phyloP scores from a whole-genome alignment of 1,140 invertebrate species.

The Ostrea denselamellosa region DNA sequence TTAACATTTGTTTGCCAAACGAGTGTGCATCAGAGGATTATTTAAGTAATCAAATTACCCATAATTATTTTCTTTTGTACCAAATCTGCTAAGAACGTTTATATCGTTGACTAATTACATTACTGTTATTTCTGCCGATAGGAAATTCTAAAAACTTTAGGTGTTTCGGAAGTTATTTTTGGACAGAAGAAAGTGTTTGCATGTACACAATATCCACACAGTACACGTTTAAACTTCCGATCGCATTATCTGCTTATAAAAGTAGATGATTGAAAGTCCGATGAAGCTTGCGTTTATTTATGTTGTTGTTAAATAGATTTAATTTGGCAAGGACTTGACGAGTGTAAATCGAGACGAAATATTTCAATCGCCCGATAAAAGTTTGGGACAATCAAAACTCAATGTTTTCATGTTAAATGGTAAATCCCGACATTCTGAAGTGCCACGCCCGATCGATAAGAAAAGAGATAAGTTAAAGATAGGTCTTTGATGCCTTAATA shows the following conservation, averaged over 20 bases:
- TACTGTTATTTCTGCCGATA: slow-evolving; percentile 13
- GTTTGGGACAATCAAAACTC: neutral
- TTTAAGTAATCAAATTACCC: neutral
- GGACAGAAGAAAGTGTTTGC: neutral
- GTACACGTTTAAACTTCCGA: slow-evolving; percentile 20
- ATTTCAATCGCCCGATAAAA: neutral
- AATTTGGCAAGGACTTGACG: slow-evolving; percentile 3
- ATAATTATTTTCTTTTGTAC: slow-evolving; percentile 38
- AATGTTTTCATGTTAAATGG: slow-evolving; percentile 2
- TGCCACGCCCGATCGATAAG: slow-evolving; percentile 18
- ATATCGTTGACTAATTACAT: slow-evolving; percentile 2
- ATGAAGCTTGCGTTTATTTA: neutral
- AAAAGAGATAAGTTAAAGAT: slow-evolving; percentile 5
- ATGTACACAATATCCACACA: neutral
- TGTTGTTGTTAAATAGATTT: slow-evolving; percentile 7
- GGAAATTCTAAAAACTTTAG: neutral
- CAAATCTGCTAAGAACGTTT: neutral
- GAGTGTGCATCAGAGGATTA: neutral
- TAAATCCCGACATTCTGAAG: neutral
- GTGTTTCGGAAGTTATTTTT: slow-evolving; percentile 1
- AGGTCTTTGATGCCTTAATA: slow-evolving; percentile 13
- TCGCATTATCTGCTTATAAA: neutral
- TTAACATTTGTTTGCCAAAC: slow-evolving; percentile 5
- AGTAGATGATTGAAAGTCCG: neutral
- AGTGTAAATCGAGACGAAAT: neutral